Conservation (phyloP, 2,888 invertebrate species). For the Xestobium rufovillosum region DNA sequence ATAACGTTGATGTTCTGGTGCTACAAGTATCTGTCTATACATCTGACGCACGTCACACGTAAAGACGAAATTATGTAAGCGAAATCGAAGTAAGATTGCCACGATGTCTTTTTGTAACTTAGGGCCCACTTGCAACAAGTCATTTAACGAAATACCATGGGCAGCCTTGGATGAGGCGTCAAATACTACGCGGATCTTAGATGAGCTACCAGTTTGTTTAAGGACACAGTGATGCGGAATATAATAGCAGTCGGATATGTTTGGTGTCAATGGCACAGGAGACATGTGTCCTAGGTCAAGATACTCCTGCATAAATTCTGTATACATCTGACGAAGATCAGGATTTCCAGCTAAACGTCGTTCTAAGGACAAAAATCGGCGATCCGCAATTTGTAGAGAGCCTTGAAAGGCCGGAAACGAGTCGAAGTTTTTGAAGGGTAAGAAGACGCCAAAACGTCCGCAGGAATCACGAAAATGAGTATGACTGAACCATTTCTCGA, state of each 20-base stretch:
- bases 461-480: not conserved
- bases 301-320: too few species aligned
- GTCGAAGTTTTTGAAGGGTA: too few species aligned
- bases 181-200: slow-evolving; percentile 14
- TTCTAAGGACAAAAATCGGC: too few species aligned
- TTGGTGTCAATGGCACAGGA: not conserved
- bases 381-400: too few species aligned
- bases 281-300: slow-evolving; percentile 14
- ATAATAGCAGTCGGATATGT: slow-evolving; percentile 5
- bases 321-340: not conserved
- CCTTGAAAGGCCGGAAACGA: slow-evolving; percentile 2
- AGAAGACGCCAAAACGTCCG: too few species aligned
- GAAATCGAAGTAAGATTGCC: too few species aligned
- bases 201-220: slow-evolving; percentile 2
- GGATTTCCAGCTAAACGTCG: not conserved
- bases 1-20: slow-evolving; percentile 13
- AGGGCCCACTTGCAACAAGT: too few species aligned
- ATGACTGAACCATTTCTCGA: not conserved
- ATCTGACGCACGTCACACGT: too few species aligned
- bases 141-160: too few species aligned
- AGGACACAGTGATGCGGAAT: slow-evolving; percentile 17
- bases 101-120: too few species aligned
- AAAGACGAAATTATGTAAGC: too few species aligned
- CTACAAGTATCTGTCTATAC: slow-evolving; percentile 19
- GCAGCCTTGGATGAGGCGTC: too few species aligned